Evolutionary conservation across 2,113 vertebrate species (phyloP).

Genomic region (Sapayoa aenigma): DNA sequence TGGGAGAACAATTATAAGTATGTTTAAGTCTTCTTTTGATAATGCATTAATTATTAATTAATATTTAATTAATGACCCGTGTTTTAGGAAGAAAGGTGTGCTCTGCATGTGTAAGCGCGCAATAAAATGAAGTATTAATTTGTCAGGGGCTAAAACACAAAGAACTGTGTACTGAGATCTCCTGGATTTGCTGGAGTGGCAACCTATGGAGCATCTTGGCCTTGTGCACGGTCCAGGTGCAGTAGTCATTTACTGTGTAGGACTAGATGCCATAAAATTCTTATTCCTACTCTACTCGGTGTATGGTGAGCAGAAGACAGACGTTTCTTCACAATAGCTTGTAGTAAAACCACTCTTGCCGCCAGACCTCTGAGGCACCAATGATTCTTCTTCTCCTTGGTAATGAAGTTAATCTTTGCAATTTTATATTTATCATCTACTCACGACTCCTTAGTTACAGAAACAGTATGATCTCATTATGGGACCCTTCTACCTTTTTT

Average conservation of each 20-base stretch:
- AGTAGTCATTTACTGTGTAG: not conserved
- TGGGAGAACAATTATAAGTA: not conserved
- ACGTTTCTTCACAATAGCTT: not conserved
- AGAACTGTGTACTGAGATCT: not conserved
- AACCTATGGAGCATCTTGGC: not conserved
- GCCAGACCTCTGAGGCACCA: not conserved
- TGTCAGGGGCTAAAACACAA: not conserved
- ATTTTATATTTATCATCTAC: not conserved
- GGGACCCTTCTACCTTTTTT: not conserved
- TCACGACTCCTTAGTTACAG: not conserved
- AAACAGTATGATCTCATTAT: not conserved
- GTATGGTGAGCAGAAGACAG: not conserved
- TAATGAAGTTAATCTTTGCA: not conserved
- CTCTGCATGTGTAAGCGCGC: accelerated
- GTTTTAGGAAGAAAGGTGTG: not conserved
- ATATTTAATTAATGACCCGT: not conserved
- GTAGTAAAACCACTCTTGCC: not conserved
- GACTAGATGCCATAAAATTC: not conserved
- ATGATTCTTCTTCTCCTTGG: not conserved
- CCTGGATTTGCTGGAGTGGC: not conserved
- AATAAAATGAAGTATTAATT: not conserved
- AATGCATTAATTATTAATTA: not conserved
- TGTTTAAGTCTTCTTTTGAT: not conserved
- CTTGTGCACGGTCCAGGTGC: not conserved
- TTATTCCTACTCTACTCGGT: not conserved